Conservation (phyloP, 1,140 invertebrate species). For the Anoplophora glabripennis region DNA sequence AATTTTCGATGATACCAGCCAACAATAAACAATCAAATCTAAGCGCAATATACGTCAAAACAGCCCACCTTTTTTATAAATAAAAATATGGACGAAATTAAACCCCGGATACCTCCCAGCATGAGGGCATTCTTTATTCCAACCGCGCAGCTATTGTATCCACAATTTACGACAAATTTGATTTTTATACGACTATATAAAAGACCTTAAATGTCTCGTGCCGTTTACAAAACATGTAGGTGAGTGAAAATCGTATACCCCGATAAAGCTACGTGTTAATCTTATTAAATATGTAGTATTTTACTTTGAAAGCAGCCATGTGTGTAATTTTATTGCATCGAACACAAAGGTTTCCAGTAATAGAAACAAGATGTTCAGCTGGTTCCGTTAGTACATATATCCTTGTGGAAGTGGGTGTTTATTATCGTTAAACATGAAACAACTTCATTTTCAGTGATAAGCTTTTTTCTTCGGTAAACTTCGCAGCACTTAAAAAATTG, state of each 20-base stretch:
- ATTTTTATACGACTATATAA: conserved; percentile 27
- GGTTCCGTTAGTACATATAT: too few relatives aligned
- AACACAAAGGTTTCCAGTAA: too few relatives aligned
- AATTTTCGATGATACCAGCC: background rate
- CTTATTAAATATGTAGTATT: conserved; percentile 13
- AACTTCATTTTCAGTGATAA: too few relatives aligned
- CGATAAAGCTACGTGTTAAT: background rate
- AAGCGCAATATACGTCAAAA: conserved; percentile 22
- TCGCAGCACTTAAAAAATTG: too few relatives aligned
- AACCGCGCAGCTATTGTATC: conserved; percentile 17
- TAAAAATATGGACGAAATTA: conserved; percentile 29
- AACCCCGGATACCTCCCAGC: conserved; percentile 18
- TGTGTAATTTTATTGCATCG: too few relatives aligned
- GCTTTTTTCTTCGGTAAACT: too few relatives aligned
- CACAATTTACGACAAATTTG: conserved; percentile 23
- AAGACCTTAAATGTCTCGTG: conserved; percentile 13
- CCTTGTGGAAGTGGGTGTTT: too few relatives aligned
- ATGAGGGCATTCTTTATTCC: conserved; percentile 24
- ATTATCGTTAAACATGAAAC: too few relatives aligned
- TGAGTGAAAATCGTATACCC: conserved; percentile 11
- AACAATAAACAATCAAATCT: conserved; percentile 17
- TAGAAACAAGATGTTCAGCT: too few relatives aligned
- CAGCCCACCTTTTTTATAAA: conserved; percentile 17
- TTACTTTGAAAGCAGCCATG: too few relatives aligned
- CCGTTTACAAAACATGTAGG: conserved; percentile 11